phyloP scores from a whole-genome alignment of 2,888 invertebrate genomes.

The Griposia aprilina region DNA sequence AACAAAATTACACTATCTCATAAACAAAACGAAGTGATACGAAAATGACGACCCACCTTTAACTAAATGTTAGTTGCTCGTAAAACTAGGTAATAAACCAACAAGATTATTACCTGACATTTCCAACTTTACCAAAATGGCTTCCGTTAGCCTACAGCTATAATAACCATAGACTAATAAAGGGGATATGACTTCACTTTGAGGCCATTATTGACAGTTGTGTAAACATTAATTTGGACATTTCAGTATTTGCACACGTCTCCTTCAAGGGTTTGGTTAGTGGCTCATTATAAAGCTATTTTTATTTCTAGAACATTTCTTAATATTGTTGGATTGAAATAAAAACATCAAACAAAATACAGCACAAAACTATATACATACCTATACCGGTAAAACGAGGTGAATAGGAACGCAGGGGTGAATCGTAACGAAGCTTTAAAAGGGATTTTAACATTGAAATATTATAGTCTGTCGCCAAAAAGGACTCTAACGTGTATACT shows the following conservation, averaged over 20 bases:
- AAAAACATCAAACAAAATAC: too few species aligned
- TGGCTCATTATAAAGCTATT: background rate
- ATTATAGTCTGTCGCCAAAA: too few species aligned
- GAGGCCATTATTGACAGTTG: constrained; percentile 4
- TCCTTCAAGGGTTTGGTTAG: background rate
- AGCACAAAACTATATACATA: too few species aligned
- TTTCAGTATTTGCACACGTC: constrained; percentile 1
- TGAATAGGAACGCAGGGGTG: too few species aligned
- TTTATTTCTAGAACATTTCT: background rate
- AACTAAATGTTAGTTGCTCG: constrained; percentile 24
- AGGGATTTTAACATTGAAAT: too few species aligned
- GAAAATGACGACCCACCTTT: constrained; percentile 14
- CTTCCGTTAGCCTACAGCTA: constrained; percentile 22
- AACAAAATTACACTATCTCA: background rate
- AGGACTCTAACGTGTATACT: too few species aligned
- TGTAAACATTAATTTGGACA: constrained; percentile 39
- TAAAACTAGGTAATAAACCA: constrained; percentile 33
- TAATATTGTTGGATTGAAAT: too few species aligned
- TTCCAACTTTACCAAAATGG: constrained; percentile 22
- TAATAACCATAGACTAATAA: constrained; percentile 31
- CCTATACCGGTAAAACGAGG: too few species aligned
- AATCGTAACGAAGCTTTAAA: too few species aligned
- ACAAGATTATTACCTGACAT: constrained; percentile 27
- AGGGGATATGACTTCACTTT: constrained; percentile 8
- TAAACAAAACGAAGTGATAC: background rate